These are phyloP conservation scores for Hanleya hanleyi DNA, from an alignment of 2,888 invertebrate species.

Conservation along the genomic window DNA sequence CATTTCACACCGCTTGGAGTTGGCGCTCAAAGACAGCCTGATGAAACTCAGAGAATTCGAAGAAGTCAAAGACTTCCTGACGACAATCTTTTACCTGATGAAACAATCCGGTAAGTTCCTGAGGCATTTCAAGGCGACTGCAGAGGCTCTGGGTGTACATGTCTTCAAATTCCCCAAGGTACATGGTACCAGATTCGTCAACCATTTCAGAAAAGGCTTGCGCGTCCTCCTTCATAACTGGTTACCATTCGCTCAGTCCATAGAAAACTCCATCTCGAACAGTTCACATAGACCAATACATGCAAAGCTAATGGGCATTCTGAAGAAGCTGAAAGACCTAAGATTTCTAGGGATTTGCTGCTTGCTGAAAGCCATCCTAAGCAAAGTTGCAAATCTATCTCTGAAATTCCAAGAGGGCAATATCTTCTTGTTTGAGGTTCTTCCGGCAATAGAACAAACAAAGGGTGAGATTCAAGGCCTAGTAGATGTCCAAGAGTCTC, in stretches of 20 bases:
- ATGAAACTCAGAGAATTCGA: neutral
- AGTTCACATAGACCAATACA: neutral
- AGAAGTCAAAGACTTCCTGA: neutral
- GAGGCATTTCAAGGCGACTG: neutral
- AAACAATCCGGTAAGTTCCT: neutral
- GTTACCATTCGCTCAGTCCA: neutral
- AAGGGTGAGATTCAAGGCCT: neutral
- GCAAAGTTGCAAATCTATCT: neutral
- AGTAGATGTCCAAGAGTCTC: neutral
- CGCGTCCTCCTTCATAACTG: neutral
- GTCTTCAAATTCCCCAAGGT: neutral
- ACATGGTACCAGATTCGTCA: neutral
- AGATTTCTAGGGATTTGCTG: neutral
- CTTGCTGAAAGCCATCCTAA: neutral
- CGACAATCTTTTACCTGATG: neutral
- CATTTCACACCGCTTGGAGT: neutral
- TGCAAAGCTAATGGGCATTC: neutral
- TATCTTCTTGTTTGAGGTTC: neutral
- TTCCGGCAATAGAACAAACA: neutral
- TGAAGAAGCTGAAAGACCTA: neutral
- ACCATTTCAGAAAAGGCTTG: neutral
- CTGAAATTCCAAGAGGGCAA: neutral
- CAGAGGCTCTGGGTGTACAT: neutral
- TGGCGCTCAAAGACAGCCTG: neutral
- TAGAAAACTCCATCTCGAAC: neutral